Percentiles rank a stretch among this genome's conserved stretches.
Conservation (phyloP, 2,113 vertebrate species). For the Pollachius pollachius region DNA sequence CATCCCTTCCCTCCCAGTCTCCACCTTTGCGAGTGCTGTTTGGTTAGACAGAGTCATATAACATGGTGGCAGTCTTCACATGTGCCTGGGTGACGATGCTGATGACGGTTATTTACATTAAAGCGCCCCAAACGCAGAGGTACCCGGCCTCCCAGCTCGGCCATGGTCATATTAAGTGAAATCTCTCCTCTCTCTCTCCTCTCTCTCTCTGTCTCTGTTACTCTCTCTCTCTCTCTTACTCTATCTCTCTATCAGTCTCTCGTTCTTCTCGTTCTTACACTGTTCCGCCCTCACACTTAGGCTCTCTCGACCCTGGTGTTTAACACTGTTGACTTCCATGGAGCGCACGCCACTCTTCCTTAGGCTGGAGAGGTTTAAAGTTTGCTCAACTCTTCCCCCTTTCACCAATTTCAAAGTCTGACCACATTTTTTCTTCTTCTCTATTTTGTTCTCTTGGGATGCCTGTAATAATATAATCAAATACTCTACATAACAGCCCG, state of each 20-base stretch:
- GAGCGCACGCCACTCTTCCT: background rate
- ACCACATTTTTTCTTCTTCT: background rate
- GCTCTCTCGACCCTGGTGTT: conserved; percentile 22
- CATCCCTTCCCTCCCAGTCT: conserved; percentile 5
- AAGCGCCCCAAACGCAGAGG: conserved; percentile 57
- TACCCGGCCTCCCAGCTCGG: conserved; percentile 41
- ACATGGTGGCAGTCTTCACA: conserved; percentile 58
- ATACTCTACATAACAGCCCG: background rate
- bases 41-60: conserved; percentile 73
- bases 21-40: conserved; percentile 66
- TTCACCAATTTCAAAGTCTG: conserved; percentile 11
- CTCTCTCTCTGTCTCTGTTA: too few species aligned
- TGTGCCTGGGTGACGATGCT: conserved; percentile 52
- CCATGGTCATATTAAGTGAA: conserved; percentile 70
- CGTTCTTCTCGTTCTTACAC: background rate
- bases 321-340: conserved; percentile 20
- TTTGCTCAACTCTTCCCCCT: conserved; percentile 9
- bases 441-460: background rate
- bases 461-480: conserved; percentile 33
- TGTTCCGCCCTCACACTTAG: conserved; percentile 28
- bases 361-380: too few species aligned
- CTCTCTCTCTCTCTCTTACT: conserved; percentile 31
- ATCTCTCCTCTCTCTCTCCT: conserved; percentile 10
- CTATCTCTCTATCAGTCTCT: too few species aligned
- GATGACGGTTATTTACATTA: conserved; percentile 71